Conservation (phyloP, 2,797 vertebrate genomes). For the Anguilla pacifica region DNA sequence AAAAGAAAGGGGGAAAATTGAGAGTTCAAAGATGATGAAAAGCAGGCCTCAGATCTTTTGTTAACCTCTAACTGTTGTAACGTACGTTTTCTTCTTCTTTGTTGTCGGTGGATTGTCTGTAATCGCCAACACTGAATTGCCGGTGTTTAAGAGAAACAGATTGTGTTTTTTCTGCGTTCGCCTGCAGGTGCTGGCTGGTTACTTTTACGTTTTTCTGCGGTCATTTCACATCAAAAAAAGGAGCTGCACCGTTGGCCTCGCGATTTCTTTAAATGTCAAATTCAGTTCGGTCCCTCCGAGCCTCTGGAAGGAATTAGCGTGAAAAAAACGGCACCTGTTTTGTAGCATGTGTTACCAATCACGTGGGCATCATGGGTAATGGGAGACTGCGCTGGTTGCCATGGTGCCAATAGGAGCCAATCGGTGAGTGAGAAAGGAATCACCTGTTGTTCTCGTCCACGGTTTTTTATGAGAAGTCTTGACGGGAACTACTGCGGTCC, state of each 20-base stretch:
- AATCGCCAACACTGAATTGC: constrained; percentile 5
- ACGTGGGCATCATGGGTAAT: constrained; percentile 38
- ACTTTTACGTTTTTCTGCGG: not conserved
- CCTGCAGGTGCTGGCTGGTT: constrained; percentile 6
- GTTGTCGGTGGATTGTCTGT: constrained; percentile 34
- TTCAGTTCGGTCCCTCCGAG: not conserved
- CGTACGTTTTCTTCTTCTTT: constrained; percentile 29
- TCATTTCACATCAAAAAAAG: not conserved
- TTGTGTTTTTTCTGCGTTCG: not conserved
- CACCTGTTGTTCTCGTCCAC: constrained; percentile 28
- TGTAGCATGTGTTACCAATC: constrained; percentile 38
- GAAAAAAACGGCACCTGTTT: constrained; percentile 34
- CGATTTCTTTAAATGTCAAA: not conserved
- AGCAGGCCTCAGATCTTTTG: not conserved
- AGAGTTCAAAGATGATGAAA: not conserved
- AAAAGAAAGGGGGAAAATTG: not conserved
- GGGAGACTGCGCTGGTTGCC: constrained; percentile 34
- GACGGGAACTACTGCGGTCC: too few species aligned
- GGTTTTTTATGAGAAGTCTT: not conserved
- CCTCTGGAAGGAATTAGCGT: constrained; percentile 24
- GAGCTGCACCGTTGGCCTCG: not conserved
- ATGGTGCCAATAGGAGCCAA: constrained; percentile 22
- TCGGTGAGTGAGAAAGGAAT: not conserved
- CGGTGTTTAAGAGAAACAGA: not conserved
- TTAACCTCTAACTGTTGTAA: constrained; percentile 29